Base-by-base conservation (phyloP, 2,888 invertebrate species). In the Phortica magna region DNA sequence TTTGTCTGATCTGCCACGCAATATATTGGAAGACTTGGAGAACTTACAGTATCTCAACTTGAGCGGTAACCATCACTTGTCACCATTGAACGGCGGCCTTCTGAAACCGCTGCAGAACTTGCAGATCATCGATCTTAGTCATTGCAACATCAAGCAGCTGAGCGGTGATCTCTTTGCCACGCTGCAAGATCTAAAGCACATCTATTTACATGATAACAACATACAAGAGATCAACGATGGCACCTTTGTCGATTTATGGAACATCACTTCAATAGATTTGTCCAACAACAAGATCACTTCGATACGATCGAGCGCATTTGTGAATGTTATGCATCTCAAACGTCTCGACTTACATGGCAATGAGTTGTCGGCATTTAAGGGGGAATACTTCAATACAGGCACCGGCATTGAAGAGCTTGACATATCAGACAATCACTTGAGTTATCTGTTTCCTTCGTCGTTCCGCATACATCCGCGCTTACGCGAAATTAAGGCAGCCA, bases 381-480 rank as follows among this genome's bases (percentile, higher is more conserved):
- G 96, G 1, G 96, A 97, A 92, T 95, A 95, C 89, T 97, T 97
- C 89, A 96, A 96, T 82, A 96, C 96, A 0, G 96, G 96, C 61
- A 96, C 96, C 0, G 95, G 96, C 78, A 92, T 98, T 65, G 95
- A 96, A 92, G 93, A 95, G 77, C 92, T 98, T 77, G 96, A 98
- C 91, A 93, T 98, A 70, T 95, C 96, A 0, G 93, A 95, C 82
- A 97, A 97, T 92, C 95, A 95, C 88, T 93, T 98, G 59, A 96
- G 95, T 85, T 96, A 97, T 89, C 92, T 97, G 59, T 97, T 96
- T 83, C 96, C 96, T 1, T 96, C 96, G 0, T 96, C 96, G 17
- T 97, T 97, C 89, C 94, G 95, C 89, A 96, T 96, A 79, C 97
- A 97, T 91, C 96, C 96, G 0, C 93, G 96, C 22, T 91, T 98